Percentiles rank a stretch among this genome's conserved stretches.
Conservation (phyloP, 2,797 vertebrate genomes). For the Syncerus caffer region DNA sequence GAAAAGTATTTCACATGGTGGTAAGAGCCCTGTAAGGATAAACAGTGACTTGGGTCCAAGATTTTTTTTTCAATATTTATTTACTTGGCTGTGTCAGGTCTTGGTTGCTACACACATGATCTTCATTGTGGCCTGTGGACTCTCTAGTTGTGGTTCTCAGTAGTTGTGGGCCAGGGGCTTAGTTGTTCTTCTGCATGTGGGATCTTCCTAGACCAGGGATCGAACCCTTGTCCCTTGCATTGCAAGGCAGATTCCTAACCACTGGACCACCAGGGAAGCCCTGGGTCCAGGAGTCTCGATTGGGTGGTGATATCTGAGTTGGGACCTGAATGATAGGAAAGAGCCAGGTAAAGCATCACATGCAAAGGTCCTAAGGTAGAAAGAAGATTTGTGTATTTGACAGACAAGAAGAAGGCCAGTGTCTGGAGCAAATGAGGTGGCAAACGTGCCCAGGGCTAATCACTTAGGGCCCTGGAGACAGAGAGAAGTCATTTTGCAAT, state of each 20-base stretch:
- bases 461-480: neutral
- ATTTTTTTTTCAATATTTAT: neutral
- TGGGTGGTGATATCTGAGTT: neutral
- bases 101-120: neutral
- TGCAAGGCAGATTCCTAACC: neutral
- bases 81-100: neutral
- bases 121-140: rapidly evolving
- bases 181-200: neutral
- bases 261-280: neutral
- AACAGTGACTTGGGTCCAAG: neutral
- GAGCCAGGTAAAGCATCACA: neutral
- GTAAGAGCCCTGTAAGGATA: neutral
- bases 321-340: neutral
- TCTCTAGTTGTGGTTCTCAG: neutral
- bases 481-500: neutral
- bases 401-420: neutral
- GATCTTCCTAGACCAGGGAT: neutral
- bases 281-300: neutral
- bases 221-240: neutral
- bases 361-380: neutral
- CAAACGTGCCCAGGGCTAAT: neutral
- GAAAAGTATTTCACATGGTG: neutral
- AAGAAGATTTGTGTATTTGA: neutral
- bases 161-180: neutral
- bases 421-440: neutral